Base-by-base conservation (phyloP, 2,113 vertebrate genomes). In the Cisticola juncidis region DNA sequence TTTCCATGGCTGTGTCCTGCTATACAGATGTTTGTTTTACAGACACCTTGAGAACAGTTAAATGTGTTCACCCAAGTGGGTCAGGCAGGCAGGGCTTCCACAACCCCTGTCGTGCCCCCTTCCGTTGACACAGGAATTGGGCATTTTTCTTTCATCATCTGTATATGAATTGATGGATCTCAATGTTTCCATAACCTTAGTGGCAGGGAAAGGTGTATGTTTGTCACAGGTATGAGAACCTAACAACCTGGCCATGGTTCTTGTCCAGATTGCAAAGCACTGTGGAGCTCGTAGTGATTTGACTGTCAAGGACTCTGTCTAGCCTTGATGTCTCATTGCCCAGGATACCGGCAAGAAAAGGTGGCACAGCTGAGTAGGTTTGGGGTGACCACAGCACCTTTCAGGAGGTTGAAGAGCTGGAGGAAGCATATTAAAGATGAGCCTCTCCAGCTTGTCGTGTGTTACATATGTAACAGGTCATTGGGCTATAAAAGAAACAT, bases 401-500 rank as follows among this genome's bases (percentile, higher is more conserved):
- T 5, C 4, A 50, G 29, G 3, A 2, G 11, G 12, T 2, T 62
- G 48, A 47, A 50, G 64, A 44, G 26, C 2, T 56, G 31, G 22
- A 73, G 51, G n/a, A 53, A 28, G 42, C 0, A 0, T 31, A 0
- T 56, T 47, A 3, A 1, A 22, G 25, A 4, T n/a, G 15, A 15
- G 12, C 19, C 78, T 38, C 26, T n/a, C 25, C 12, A 22, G 21
- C 36, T 33, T 0, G 0, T 25, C 42, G 2, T 45, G 6, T 7
- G 6, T 50, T 36, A 0, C n/a, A 1, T 0, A 0, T 33, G 33
- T 54, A 33, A 22, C 0, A 0, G 26, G 13, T 26, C 9, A 5
- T 9, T 23, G 20, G 11, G 20, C 35, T 50, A 0, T n/a, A 35
- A 71, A 50, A 47, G 29, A 28, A 69, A 14, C 2, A 0, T 12